phyloP scores from a whole-genome alignment of 2,113 vertebrate species.

The Panthera tigris region DNA sequence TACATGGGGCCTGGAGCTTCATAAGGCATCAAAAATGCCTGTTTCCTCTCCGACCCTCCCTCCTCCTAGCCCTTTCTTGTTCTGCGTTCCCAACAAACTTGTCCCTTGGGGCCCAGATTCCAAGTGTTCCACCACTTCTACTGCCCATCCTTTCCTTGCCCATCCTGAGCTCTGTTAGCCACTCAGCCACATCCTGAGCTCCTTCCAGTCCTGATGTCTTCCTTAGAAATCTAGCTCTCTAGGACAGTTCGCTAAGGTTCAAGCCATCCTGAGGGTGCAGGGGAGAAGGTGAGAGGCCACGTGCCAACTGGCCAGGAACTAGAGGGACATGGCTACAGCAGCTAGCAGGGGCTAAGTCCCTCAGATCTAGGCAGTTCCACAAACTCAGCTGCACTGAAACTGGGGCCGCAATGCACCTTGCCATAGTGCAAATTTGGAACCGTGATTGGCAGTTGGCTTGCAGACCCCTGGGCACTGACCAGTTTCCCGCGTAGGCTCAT shows the following conservation, averaged over 20 bases:
- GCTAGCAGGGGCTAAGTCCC: neutral
- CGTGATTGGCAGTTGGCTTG: neutral
- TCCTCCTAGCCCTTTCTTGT: neutral
- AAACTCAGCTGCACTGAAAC: neutral
- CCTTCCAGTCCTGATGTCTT: neutral
- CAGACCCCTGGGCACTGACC: neutral
- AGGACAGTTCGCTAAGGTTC: neutral
- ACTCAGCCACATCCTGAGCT: neutral
- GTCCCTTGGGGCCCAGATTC: neutral
- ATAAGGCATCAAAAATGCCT: too few species aligned
- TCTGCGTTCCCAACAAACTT: neutral
- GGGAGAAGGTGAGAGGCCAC: neutral
- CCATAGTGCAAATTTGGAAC: neutral
- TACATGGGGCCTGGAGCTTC: neutral
- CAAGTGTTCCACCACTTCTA: neutral
- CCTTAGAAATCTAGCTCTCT: neutral
- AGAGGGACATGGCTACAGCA: neutral
- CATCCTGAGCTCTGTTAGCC: neutral
- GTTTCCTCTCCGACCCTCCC: neutral
- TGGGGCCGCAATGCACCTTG: neutral
- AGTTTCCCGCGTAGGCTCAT: neutral
- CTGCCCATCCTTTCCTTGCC: neutral
- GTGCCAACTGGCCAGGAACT: neutral
- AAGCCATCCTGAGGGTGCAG: neutral
- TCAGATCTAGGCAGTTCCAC: neutral